Evolutionary conservation across 2,797 vertebrate species (phyloP).

Genomic region (Carduelis carduelis): DNA sequence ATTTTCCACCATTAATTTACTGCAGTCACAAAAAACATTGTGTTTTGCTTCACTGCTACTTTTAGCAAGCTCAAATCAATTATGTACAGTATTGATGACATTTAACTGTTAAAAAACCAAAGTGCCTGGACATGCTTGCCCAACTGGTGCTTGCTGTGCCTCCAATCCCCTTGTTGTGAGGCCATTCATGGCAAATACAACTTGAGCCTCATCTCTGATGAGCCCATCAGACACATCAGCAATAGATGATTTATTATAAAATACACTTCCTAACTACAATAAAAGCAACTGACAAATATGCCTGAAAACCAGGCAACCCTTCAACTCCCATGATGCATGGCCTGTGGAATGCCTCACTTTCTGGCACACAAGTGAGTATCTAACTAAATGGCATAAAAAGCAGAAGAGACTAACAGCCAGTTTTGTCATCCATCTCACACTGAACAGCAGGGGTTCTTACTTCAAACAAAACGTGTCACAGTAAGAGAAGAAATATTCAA

Average conservation of each 20-base stretch:
- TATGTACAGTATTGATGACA: neutral
- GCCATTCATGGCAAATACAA: neutral
- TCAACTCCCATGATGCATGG: neutral
- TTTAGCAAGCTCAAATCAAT: neutral
- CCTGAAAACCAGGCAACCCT: neutral
- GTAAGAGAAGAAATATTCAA: neutral
- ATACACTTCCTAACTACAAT: neutral
- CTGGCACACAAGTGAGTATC: neutral
- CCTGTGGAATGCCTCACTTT: neutral
- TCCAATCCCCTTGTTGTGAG: neutral
- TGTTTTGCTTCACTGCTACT: neutral
- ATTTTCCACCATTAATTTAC: neutral
- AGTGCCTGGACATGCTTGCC: neutral
- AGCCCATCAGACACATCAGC: neutral
- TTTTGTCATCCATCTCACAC: neutral
- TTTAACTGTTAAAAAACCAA: neutral
- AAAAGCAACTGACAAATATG: neutral
- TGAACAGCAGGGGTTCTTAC: rapidly evolving
- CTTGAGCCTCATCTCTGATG: neutral
- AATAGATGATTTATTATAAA: neutral
- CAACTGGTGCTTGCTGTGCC: no score
- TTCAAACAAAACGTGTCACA: neutral
- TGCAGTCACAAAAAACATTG: neutral
- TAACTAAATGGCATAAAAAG: neutral
- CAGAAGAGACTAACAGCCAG: neutral